Percentiles rank a stretch among this genome's conserved stretches.
phyloP scores from a whole-genome alignment of 2,797 vertebrate genomes.

The Intellagama lesueurii region DNA sequence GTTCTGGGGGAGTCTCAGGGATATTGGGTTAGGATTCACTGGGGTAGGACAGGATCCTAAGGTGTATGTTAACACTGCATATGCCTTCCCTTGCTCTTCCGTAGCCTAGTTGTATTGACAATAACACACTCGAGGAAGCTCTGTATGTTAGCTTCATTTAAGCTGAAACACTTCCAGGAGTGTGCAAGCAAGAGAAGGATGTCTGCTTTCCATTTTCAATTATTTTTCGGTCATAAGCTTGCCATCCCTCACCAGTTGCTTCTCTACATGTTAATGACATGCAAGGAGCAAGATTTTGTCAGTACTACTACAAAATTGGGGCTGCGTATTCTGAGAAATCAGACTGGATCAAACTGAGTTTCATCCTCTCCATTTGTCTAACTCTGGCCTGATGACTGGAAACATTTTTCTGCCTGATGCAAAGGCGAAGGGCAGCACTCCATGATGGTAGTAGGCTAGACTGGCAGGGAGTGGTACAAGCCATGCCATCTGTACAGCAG shows the following conservation, averaged over 20 bases:
- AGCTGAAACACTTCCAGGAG: not conserved
- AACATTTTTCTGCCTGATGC: not conserved
- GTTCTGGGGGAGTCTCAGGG: not conserved
- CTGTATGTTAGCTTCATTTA: not conserved
- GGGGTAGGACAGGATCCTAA: not conserved
- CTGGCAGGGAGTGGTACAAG: not conserved
- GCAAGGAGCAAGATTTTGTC: no score
- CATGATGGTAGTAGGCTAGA: not conserved
- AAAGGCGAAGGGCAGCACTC: not conserved
- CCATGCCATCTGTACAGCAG: not conserved
- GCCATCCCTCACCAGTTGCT: no score
- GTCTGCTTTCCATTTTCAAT: not conserved
- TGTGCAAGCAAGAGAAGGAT: not conserved
- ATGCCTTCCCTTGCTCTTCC: not conserved
- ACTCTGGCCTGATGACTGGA: no score
- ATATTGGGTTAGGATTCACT: not conserved
- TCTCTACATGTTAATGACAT: no score
- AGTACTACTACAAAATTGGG: no score
- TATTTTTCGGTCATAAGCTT: no score
- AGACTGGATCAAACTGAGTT: not conserved
- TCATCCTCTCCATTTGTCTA: not conserved
- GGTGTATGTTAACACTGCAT: not conserved
- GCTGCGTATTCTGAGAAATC: no score
- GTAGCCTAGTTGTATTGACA: not conserved
- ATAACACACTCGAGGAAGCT: not conserved